phyloP scores from a whole-genome alignment of 2,113 vertebrate species.

The Gallinago media region DNA sequence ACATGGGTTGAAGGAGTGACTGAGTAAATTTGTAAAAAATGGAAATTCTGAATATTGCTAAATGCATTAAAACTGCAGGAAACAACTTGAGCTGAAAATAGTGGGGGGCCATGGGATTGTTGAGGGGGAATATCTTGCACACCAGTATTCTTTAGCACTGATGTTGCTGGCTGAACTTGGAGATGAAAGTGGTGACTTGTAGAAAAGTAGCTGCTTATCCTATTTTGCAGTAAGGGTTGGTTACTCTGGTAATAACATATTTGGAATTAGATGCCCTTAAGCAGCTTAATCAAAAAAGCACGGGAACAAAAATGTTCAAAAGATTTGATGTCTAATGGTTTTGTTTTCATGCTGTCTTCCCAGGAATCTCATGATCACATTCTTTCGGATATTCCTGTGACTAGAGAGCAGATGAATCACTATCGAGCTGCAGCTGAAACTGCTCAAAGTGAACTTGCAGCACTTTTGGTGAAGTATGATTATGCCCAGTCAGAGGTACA shows the following conservation, averaged over 20 bases:
- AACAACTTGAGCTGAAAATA: background rate
- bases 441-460: conserved; percentile 81
- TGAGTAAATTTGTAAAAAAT: background rate
- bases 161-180: background rate
- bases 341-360: background rate
- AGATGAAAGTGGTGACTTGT: background rate
- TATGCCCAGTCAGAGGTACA: conserved; percentile 79
- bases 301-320: background rate
- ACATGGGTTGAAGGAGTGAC: background rate
- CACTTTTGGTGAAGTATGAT: conserved; percentile 78
- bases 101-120: background rate
- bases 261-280: background rate
- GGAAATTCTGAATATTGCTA: background rate
- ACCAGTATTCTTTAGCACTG: background rate
- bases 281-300: background rate
- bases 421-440: conserved; percentile 79
- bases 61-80: background rate
- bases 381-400: conserved; percentile 61
- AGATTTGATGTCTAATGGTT: background rate
- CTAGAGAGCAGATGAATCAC: conserved; percentile 77
- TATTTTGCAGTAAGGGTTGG: background rate
- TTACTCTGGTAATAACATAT: background rate
- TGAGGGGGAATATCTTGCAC: background rate
- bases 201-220: background rate
- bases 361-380: conserved; percentile 51